Percentiles rank a stretch among this genome's conserved stretches.
Evolutionary conservation across 2,797 vertebrate species (phyloP).

Genomic region (Enteromius trimaculatus): DNA sequence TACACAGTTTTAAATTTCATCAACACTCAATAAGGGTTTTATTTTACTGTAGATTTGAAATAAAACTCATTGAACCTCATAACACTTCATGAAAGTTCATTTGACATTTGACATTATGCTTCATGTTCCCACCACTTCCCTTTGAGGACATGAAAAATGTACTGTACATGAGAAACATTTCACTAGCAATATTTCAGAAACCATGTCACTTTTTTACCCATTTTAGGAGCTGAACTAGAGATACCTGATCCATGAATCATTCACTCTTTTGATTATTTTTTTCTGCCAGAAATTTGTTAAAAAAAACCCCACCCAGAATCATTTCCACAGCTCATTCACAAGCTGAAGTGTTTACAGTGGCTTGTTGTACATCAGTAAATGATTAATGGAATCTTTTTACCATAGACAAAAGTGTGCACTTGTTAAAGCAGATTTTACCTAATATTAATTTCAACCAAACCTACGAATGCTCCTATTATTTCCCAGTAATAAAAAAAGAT

Average conservation of each 20-base stretch:
- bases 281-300: neutral
- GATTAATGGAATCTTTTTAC: neutral
- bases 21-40: neutral
- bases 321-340: neutral
- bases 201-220: neutral
- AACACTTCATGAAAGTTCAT: neutral
- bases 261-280: neutral
- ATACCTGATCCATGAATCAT: neutral
- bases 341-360: neutral
- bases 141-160: neutral
- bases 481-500: neutral
- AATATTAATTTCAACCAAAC: neutral
- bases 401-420: neutral
- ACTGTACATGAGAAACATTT: neutral
- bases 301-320: neutral
- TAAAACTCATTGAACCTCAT: neutral
- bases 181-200: neutral
- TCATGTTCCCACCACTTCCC: neutral
- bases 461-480: neutral
- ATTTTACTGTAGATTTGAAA: slow-evolving; percentile 1
- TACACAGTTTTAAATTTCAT: no score
- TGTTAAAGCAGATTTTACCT: neutral
- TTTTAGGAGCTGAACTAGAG: neutral
- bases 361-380: neutral
- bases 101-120: neutral